Percentiles rank a stretch among this genome's conserved stretches.
These are phyloP conservation scores for Cliona cf. orientalis DNA, from an alignment of 37 sponge, comb jelly and placozoan species.

Conservation along the genomic window DNA sequence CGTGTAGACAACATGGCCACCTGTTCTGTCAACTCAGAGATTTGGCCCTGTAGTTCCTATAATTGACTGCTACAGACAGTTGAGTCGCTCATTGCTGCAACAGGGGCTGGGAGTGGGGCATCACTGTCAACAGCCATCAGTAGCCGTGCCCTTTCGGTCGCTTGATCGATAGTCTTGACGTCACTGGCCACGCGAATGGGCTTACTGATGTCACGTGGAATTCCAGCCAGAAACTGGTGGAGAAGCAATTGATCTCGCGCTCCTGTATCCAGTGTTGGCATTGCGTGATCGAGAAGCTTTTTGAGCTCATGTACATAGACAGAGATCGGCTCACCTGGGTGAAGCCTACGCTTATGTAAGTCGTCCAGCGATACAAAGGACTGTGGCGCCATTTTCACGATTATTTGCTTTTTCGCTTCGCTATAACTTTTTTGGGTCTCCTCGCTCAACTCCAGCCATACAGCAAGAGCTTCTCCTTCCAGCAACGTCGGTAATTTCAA, in stretches of 20 bases:
- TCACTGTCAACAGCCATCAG: conserved; percentile 24
- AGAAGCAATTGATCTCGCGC: conserved; percentile 42
- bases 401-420: background rate
- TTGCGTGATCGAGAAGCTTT: conserved; percentile 53
- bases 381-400: background rate
- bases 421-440: conserved; percentile 18
- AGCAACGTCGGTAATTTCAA: conserved; percentile 43
- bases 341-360: conserved; percentile 42
- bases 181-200: conserved; percentile 47
- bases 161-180: background rate
- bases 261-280: conserved; percentile 50
- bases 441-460: conserved; percentile 45
- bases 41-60: conserved; percentile 17
- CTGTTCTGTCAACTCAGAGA: conserved; percentile 36
- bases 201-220: conserved; percentile 22
- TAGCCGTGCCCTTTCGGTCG: conserved; percentile 19
- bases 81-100: conserved; percentile 5
- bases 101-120: background rate
- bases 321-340: conserved; percentile 41
- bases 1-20: conserved; percentile 35
- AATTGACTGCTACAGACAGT: background rate
- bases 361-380: conserved; percentile 36
- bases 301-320: conserved; percentile 55
- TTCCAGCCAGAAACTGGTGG: conserved; percentile 56
- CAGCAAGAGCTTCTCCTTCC: conserved; percentile 55